Percentiles rank a stretch among this genome's conserved stretches.
Conservation (phyloP, 2,888 invertebrate species). For the Drosophila algonquin region DNA sequence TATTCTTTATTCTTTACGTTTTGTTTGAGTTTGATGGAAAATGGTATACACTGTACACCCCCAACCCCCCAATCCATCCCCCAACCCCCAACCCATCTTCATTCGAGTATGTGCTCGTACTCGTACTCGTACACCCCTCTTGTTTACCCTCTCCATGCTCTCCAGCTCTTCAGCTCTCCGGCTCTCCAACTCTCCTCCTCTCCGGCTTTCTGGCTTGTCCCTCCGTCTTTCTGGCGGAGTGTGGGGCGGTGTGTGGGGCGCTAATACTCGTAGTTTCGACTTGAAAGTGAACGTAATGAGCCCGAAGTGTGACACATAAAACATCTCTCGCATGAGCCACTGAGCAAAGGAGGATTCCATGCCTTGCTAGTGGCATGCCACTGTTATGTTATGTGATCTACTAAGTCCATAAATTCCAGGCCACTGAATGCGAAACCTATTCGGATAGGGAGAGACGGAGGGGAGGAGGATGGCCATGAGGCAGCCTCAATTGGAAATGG, state of each 20-base stretch:
- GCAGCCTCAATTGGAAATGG: background rate
- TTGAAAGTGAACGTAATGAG: conserved; percentile 49
- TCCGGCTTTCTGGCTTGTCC: conserved; percentile 4
- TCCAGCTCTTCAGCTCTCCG: conserved; percentile 2
- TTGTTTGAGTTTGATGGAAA: conserved; percentile 69
- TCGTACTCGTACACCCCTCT: background rate
- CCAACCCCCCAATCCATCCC: background rate
- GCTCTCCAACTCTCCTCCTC: conserved; percentile 8
- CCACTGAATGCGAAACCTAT: conserved; percentile 13
- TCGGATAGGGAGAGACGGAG: too few species aligned
- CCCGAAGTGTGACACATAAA: conserved; percentile 40
- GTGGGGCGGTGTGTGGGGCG: too few species aligned
- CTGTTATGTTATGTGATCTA: conserved; percentile 15
- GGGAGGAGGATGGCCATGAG: background rate
- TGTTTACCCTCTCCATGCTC: conserved; percentile 23
- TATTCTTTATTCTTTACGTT: conserved; percentile 66
- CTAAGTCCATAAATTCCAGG: conserved; percentile 37
- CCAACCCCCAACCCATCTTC: background rate
- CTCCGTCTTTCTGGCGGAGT: too few species aligned
- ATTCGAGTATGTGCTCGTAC: too few species aligned
- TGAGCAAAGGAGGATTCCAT: conserved; percentile 8
- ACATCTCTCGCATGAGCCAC: conserved; percentile 20
- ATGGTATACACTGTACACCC: conserved; percentile 25
- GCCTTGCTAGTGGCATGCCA: background rate
- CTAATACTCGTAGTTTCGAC: conserved; percentile 39